phyloP scores from a whole-genome alignment of 1,140 invertebrate species.

The Aricia agestis region DNA sequence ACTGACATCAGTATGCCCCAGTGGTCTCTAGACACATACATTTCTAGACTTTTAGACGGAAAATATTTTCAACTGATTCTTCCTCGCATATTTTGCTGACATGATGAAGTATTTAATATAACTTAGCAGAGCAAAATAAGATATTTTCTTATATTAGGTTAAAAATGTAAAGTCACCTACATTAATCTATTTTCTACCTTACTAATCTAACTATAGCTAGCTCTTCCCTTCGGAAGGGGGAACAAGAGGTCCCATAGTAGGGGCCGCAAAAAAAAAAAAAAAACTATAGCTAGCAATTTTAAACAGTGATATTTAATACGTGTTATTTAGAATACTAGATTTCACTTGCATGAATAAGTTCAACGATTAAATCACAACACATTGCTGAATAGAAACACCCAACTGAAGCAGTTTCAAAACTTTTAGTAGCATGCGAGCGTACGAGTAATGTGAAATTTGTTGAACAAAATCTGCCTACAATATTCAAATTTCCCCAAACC shows the following conservation, averaged over 20 bases:
- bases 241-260: too few relatives aligned
- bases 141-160: neutral
- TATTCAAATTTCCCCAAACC: constrained; percentile 5
- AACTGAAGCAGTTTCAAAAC: neutral
- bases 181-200: too few relatives aligned
- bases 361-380: neutral
- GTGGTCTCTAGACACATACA: constrained; percentile 2
- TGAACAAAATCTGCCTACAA: neutral
- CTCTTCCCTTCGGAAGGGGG: too few relatives aligned
- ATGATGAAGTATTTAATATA: neutral
- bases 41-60: neutral
- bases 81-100: neutral
- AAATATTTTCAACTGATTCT: neutral
- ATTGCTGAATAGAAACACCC: neutral
- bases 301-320: too few relatives aligned
- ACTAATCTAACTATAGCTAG: too few relatives aligned
- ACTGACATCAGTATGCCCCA: neutral
- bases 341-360: neutral
- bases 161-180: too few relatives aligned
- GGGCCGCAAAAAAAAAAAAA: too few relatives aligned
- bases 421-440: neutral
- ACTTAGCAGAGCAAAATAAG: neutral
- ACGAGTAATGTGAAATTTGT: neutral
- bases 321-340: neutral
- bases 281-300: too few relatives aligned